A percentile compares a stretch with the other conserved stretches of the same genome.
Evolutionary conservation across 2,797 vertebrate species (phyloP).

Genomic region (Enteromius mattozi): DNA sequence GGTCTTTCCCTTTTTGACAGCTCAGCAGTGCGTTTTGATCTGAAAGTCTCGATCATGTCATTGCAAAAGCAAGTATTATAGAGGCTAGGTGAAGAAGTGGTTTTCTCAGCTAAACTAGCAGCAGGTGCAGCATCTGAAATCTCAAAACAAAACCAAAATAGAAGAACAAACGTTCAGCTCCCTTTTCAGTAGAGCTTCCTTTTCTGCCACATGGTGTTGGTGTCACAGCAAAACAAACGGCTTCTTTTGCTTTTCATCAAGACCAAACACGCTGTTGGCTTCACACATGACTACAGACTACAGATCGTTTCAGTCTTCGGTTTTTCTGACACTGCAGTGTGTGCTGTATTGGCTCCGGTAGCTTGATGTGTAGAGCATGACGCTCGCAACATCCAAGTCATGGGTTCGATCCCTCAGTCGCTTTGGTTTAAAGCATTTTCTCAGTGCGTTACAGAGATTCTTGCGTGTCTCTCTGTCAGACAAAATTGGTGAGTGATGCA

Average conservation of each 20-base stretch:
- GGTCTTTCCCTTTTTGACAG: slow-evolving; percentile 44
- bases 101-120: neutral
- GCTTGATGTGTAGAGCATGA: neutral
- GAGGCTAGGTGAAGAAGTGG: neutral
- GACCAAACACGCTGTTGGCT: neutral
- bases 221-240: neutral
- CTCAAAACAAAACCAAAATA: slow-evolving; percentile 25
- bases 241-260: neutral
- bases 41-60: neutral
- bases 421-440: neutral
- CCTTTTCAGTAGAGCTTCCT: neutral
- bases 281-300: neutral
- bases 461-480: slow-evolving; percentile 18
- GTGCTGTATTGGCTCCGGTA: neutral
- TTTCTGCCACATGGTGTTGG: slow-evolving; percentile 13
- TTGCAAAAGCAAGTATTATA: neutral
- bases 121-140: slow-evolving; percentile 31
- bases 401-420: neutral
- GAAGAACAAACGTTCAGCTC: neutral
- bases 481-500: neutral
- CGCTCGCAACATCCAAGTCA: neutral
- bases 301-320: slow-evolving; percentile 6
- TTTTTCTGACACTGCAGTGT: neutral
- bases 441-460: neutral
- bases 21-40: neutral